Conservation (phyloP, 2,797 vertebrate genomes). For the Gastrophryne carolinensis region DNA sequence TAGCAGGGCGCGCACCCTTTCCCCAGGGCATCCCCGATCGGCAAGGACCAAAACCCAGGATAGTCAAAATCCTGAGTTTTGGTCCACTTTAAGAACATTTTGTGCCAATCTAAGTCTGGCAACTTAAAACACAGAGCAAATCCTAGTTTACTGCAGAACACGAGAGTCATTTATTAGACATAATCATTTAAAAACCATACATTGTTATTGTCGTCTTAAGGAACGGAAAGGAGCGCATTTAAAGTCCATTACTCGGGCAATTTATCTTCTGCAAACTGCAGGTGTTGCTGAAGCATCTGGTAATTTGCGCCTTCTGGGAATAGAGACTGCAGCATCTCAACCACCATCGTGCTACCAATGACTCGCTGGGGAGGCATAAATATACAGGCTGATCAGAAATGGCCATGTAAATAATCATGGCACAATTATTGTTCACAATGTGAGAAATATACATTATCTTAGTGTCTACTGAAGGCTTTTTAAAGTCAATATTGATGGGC, state of each 20-base stretch:
- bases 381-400: conserved; percentile 13
- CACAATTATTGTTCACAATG: background rate
- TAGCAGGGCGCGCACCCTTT: no score
- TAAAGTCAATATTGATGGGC: background rate
- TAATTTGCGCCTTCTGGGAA: conserved; percentile 23
- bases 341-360: conserved; percentile 1
- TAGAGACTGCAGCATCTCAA: conserved; percentile 3
- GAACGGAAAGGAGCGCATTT: background rate
- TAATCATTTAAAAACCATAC: conserved; percentile 16
- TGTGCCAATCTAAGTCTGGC: no score
- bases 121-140: background rate
- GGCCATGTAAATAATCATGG: conserved; percentile 33
- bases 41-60: no score
- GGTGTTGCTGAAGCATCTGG: conserved; percentile 31
- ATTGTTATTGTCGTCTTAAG: background rate
- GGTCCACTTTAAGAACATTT: no score
- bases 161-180: background rate
- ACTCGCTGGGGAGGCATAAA: background rate
- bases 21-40: no score
- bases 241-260: background rate
- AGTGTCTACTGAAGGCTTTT: background rate
- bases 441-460: background rate
- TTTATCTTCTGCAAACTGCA: conserved; percentile 30
- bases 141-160: background rate
- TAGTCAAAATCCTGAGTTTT: no score